These are phyloP conservation scores for Tipula vernalis DNA, from an alignment of 2,888 invertebrate genomes.

Conservation along the genomic window DNA sequence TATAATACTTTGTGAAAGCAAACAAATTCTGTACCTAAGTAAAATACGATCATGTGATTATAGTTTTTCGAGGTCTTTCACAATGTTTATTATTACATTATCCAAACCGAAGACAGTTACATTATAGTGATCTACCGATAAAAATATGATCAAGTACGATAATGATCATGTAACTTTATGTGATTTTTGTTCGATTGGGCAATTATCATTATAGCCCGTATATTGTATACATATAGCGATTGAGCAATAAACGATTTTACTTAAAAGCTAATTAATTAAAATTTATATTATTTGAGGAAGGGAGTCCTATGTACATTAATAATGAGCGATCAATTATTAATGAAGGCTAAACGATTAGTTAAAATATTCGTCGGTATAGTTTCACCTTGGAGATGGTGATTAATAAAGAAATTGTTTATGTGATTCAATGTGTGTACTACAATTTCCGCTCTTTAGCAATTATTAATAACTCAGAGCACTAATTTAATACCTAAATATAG, in stretches of 20 bases:
- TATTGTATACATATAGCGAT: not conserved
- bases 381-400: not conserved
- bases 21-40: not conserved
- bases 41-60: not conserved
- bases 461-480: not conserved
- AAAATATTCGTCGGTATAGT: not conserved
- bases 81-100: not conserved
- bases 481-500: not conserved
- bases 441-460: not conserved
- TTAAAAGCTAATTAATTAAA: not conserved
- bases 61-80: not conserved
- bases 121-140: not conserved
- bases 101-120: not conserved
- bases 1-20: not conserved
- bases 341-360: not conserved
- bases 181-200: not conserved
- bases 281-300: not conserved
- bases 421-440: not conserved
- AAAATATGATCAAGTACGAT: not conserved
- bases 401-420: not conserved
- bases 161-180: not conserved
- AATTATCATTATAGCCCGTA: not conserved
- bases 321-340: not conserved
- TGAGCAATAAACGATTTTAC: not conserved
- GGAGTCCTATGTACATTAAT: not conserved